Evolutionary conservation across 2,113 vertebrate species (phyloP).

Genomic region (Centropristis striata): DNA sequence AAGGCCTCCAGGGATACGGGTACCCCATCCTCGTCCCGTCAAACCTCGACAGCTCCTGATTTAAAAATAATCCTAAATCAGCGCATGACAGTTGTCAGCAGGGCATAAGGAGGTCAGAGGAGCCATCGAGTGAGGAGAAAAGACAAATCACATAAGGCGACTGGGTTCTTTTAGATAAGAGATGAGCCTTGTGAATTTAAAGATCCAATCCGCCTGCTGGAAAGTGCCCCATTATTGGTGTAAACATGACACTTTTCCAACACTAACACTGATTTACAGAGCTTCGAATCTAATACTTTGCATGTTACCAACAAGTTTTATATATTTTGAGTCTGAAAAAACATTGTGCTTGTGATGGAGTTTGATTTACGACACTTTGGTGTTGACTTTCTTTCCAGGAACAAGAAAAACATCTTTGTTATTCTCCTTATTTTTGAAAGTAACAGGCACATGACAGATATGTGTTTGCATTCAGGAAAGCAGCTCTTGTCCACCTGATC

Average conservation of each 20-base stretch:
- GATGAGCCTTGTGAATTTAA: constrained; percentile 20
- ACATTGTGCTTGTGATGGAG: background rate
- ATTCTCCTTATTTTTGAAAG: background rate
- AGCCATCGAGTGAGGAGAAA: constrained; percentile 24
- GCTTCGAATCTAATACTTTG: background rate
- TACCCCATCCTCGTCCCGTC: constrained; percentile 81
- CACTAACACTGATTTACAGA: background rate
- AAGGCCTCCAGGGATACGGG: constrained; percentile 89
- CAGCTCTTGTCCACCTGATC: background rate
- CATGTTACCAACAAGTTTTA: background rate
- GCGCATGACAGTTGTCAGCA: constrained; percentile 83
- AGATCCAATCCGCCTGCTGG: background rate
- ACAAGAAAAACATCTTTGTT: constrained; percentile 4
- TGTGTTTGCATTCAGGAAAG: background rate
- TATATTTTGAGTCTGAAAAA: background rate
- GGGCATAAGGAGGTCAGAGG: constrained; percentile 83
- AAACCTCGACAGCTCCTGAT: constrained; percentile 87
- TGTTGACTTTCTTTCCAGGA: constrained; percentile 1
- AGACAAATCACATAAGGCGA: constrained; percentile 1
- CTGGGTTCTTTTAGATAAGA: constrained; percentile 15
- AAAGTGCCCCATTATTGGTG: background rate
- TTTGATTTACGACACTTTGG: constrained; percentile 1
- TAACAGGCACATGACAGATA: background rate
- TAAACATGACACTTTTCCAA: background rate
- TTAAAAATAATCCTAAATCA: constrained; percentile 96